phyloP scores from a whole-genome alignment of 2,888 invertebrate species.

The Sphecodes monilicornis region DNA sequence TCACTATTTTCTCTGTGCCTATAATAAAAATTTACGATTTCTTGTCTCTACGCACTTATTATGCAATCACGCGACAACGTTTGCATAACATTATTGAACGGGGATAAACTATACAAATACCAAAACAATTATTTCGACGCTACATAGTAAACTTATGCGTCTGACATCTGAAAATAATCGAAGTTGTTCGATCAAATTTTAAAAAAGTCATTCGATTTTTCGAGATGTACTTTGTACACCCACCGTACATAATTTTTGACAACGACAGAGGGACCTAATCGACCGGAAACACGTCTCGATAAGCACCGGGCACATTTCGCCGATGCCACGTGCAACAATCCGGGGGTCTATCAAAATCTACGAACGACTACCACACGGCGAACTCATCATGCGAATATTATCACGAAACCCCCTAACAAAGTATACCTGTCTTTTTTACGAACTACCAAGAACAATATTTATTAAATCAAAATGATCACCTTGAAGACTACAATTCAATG shows the following conservation, averaged over 20 bases:
- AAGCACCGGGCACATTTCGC: conserved; percentile 47
- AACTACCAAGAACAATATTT: neutral
- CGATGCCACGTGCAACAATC: conserved; percentile 65
- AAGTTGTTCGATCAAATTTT: no score
- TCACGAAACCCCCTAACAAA: conserved; percentile 3
- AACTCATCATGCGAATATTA: conserved; percentile 12
- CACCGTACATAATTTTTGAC: conserved; percentile 12
- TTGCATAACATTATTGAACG: neutral
- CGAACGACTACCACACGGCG: conserved; percentile 40
- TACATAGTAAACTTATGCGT: no score
- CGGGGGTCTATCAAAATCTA: conserved; percentile 49
- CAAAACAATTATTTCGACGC: no score
- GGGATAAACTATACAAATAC: no score
- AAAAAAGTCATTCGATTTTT: no score
- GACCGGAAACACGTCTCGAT: conserved; percentile 48
- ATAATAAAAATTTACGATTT: no score
- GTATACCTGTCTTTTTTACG: neutral
- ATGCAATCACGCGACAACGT: neutral
- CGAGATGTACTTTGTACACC: no score
- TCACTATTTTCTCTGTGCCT: no score
- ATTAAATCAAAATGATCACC: neutral
- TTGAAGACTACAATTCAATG: neutral
- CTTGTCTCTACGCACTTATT: neutral
- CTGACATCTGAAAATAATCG: no score
- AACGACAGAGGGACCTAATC: conserved; percentile 40